Evolutionary conservation across 2,797 vertebrate genomes (phyloP), one percentile per base, ranked within the genome.

Genomic region (Mus minutoides): DNA sequence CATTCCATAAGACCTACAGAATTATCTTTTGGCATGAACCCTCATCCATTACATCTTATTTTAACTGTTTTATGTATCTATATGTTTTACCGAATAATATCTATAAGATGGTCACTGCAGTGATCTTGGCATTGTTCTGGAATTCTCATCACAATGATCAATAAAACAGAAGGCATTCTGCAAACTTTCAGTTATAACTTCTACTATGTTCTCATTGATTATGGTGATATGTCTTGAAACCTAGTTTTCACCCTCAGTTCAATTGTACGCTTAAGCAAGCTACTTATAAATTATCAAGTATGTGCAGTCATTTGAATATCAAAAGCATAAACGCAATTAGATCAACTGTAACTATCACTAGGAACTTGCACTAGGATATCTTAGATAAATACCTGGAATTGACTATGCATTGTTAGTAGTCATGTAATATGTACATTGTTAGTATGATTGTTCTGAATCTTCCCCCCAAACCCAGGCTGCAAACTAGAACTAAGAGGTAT

Each of bases 61-160:
- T 90, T 56, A 93, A 37, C 4, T 22, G 16, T 16, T 26, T 78
- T 75, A 52, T 86, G 5, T 86, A 56, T 1, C 4, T 3, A 58
- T 2, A 0, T 13, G 49, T 64, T 87, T 80, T 82, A 26, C 6
- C 16, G 71, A 1, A 31, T 31, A 17, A 43, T 71, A 34, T 60
- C 64, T 79, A 4, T 34, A 19, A 73, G 26, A 86, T 29, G 4
- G 4, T 82, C 78, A 69, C 0, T 78, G 13, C 22, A 52, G 80
- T 62, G 16, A 14, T 31, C 69, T 93, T 73, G 29, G 56, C 24
- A 67, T 13, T 85, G 34, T 93, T 14, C 69, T 52, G 75, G 6
- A 93, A 56, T 17, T 69, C 11, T 62, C 43, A 75, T 40, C 9
- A 67, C 77, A 92, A 88, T 84, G 46, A 91, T 96, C 83, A 75